Evolutionary conservation across 2,113 vertebrate genomes (phyloP), one percentile per base, ranked within the genome.

Genomic region (Petrocephalus microphthalmus): DNA sequence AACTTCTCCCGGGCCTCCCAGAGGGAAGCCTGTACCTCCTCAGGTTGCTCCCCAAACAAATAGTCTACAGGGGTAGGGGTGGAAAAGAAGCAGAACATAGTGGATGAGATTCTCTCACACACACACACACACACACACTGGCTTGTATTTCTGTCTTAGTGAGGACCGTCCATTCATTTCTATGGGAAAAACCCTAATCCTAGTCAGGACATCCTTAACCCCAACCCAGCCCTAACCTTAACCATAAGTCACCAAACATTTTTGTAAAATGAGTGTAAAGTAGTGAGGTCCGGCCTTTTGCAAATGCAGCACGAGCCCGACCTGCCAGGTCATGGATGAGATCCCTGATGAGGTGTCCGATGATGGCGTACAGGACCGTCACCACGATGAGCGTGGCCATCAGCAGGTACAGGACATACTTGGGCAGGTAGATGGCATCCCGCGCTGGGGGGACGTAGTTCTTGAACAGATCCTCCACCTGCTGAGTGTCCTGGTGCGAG

Each of bases 261-360:
- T n/a, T n/a, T n/a, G n/a, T n/a, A n/a, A n/a, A n/a, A n/a, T n/a
- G n/a, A n/a, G n/a, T n/a, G n/a, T n/a, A n/a, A n/a, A n/a, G n/a
- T n/a, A n/a, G n/a, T n/a, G n/a, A n/a, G n/a, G n/a, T n/a, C n/a
- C n/a, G n/a, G n/a, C n/a, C n/a, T 81, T 42, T 81, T 42, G 29
- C 4, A 13, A 42, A 15, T 78, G 4, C 37, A 19, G 2, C 2
- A 19, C 52, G 56, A 51, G 8, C 33, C 84, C 95, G 95, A 93
- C 97, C 97, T 0, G 96, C 95, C 0, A 95, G 92, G 92, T 98
- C 97, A 1, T 99, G 97, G 52, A 96, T 83, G 87, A 99, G 96
- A 93, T 99, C 97, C 90, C 96, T 97, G 93, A 99, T 97, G 91
- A 99, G 96, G 91, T 99, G 97, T 0, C 98, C 97, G 0, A 97